Evolutionary conservation across 2,888 invertebrate species (phyloP).

Genomic region (Hofmannophila pseudospretella): DNA sequence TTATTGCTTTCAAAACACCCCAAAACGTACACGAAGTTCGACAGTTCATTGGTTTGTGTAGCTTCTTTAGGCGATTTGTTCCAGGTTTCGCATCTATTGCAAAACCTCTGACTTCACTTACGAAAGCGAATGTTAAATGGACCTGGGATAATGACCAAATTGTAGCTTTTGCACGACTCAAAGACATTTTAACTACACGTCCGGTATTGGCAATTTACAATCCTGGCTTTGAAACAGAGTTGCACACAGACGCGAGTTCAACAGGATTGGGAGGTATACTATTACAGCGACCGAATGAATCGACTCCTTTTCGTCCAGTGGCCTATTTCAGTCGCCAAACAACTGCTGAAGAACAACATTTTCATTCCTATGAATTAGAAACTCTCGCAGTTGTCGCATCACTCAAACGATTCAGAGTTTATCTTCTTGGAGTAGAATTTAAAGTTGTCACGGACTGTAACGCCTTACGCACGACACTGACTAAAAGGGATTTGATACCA

Average conservation of each 20-base stretch:
- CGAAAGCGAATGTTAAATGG: constrained; percentile 1
- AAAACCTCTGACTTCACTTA: not conserved
- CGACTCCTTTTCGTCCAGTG: not conserved
- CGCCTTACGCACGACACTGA: constrained; percentile 24
- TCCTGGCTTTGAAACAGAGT: not conserved
- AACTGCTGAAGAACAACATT: constrained; percentile 7
- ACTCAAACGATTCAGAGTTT: constrained; percentile 11
- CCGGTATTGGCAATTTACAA: constrained; percentile 1
- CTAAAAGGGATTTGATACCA: constrained; percentile 27
- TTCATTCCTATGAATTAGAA: constrained; percentile 24
- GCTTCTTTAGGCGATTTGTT: not conserved
- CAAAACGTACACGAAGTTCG: not conserved
- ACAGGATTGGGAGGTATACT: not conserved
- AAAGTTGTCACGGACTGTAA: constrained; percentile 29
- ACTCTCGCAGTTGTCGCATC: constrained; percentile 11
- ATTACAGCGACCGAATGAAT: not conserved
- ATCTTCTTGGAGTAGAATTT: constrained; percentile 16
- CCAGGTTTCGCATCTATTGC: not conserved
- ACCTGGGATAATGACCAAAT: not conserved
- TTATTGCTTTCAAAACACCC: not conserved
- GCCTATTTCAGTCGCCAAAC: constrained; percentile 8
- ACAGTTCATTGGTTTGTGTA: not conserved
- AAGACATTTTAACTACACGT: not conserved
- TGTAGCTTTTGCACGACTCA: not conserved
- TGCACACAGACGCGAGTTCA: constrained; percentile 2